Conservation (phyloP, 2,113 vertebrate species). For the Beaufortia kweichowensis region DNA sequence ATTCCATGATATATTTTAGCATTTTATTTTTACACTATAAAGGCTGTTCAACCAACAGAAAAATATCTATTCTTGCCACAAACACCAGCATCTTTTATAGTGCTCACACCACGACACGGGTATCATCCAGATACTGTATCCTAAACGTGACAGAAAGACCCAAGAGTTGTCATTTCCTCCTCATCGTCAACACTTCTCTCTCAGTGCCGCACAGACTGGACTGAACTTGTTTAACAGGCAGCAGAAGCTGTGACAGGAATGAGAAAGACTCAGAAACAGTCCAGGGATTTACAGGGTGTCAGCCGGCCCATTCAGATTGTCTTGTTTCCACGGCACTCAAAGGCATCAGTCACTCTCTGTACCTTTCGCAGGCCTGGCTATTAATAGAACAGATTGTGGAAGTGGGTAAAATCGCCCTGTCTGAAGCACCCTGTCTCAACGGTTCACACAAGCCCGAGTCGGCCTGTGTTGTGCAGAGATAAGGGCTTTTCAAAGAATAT, state of each 20-base stretch:
- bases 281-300: constrained; percentile 22
- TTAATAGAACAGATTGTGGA: constrained; percentile 37
- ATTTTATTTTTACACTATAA: neutral
- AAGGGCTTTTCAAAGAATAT: constrained; percentile 25
- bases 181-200: neutral
- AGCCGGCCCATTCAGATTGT: constrained; percentile 21
- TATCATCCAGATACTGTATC: neutral
- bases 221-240: constrained; percentile 22
- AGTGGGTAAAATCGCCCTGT: constrained; percentile 8
- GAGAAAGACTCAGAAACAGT: constrained; percentile 12
- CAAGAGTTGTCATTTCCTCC: neutral
- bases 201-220: neutral
- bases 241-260: constrained; percentile 29
- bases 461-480: constrained; percentile 17
- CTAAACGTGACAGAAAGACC: neutral
- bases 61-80: neutral
- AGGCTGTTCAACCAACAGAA: neutral
- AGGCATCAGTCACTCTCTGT: constrained; percentile 29
- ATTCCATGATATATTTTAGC: neutral
- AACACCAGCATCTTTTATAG: neutral
- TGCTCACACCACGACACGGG: neutral
- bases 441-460: neutral
- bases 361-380: constrained; percentile 21
- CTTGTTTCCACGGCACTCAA: constrained; percentile 32
- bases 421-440: neutral